These are phyloP conservation scores for Oscheius sp. DNA, from an alignment of 2,888 invertebrate species.

Conservation along the genomic window DNA sequence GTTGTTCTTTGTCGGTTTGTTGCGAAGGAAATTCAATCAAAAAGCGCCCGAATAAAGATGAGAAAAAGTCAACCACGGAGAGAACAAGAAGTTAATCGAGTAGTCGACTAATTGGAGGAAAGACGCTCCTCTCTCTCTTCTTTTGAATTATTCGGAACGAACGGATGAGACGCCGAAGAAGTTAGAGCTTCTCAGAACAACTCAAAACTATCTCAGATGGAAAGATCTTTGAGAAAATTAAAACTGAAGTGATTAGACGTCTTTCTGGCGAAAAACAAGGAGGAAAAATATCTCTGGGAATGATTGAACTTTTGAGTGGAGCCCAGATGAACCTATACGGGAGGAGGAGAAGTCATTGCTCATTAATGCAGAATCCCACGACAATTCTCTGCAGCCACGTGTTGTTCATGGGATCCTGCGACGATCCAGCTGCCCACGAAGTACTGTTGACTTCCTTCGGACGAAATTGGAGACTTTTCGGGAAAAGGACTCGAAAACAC, in stretches of 20 bases:
- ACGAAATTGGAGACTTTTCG: not conserved
- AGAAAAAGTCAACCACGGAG: not conserved
- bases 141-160: conserved; percentile 23
- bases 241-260: no score
- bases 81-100: conserved; percentile 1
- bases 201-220: no score
- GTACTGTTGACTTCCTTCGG: not conserved
- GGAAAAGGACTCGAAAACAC: not conserved
- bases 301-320: no score
- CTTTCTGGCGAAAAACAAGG: no score
- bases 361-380: not conserved
- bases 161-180: conserved; percentile 3
- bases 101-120: conserved; percentile 7
- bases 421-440: not conserved
- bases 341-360: not conserved
- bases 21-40: not conserved
- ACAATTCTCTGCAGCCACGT: not conserved
- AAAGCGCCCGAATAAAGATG: not conserved
- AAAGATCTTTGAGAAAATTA: no score
- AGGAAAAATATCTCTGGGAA: no score
- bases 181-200: no score
- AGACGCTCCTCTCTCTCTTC: not conserved
- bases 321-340: not conserved
- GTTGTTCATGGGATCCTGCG: not conserved
- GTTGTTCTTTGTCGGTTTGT: not conserved